These are phyloP conservation scores for Platypus cylindrus DNA, from an alignment of 2,888 invertebrate genomes.

Conservation along the genomic window DNA sequence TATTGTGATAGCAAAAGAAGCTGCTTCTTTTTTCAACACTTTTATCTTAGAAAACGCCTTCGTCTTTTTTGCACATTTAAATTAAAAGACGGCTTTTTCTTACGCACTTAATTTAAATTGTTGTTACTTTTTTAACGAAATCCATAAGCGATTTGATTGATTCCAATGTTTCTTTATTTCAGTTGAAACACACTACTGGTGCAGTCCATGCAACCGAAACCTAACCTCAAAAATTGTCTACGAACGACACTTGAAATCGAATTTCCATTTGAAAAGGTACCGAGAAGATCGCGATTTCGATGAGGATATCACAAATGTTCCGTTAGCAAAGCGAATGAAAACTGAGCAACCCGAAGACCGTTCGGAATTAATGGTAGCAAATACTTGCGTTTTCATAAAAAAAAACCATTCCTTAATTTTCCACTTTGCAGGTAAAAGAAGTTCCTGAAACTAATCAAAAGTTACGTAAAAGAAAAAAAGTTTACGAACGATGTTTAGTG, in stretches of 20 bases:
- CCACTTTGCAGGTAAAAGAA: not conserved
- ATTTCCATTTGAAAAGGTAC: conserved; percentile 55
- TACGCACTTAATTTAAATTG: too few species aligned
- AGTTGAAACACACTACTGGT: conserved; percentile 56
- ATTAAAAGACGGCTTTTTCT: too few species aligned
- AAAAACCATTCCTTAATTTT: not conserved
- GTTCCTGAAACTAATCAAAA: conserved; percentile 6
- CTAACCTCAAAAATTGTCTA: conserved; percentile 62
- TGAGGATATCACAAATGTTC: conserved; percentile 22
- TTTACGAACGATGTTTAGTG: conserved; percentile 53
- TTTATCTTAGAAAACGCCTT: too few species aligned
- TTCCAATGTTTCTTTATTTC: not conserved
- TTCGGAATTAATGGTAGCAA: conserved; percentile 5
- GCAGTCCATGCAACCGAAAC: conserved; percentile 65
- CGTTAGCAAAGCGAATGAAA: conserved; percentile 20
- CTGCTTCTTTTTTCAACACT: too few species aligned
- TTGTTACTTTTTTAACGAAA: not conserved
- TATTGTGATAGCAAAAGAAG: too few species aligned
- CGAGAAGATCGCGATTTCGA: conserved; percentile 58
- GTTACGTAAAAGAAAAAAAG: conserved; percentile 41
- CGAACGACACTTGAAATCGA: conserved; percentile 63
- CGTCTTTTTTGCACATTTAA: too few species aligned
- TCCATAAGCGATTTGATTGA: too few species aligned
- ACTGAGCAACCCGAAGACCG: conserved; percentile 13
- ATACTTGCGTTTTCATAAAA: not conserved